These are phyloP conservation scores for Diplosoma virens DNA, from an alignment of 23 tunicate genomes.

Conservation along the genomic window DNA sequence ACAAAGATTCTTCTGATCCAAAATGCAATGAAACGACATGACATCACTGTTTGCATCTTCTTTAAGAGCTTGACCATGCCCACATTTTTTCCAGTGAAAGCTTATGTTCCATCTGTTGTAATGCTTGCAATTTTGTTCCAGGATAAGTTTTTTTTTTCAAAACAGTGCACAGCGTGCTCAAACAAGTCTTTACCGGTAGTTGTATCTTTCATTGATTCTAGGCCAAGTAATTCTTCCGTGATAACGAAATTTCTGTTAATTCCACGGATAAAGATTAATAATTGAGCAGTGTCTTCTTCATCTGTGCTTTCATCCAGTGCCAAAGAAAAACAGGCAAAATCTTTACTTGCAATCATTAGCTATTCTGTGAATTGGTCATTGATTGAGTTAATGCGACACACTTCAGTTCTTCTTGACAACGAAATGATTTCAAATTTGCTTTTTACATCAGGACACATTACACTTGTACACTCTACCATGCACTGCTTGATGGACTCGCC, in stretches of 20 bases:
- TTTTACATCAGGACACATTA: too few species aligned
- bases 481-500: too few species aligned
- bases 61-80: neutral
- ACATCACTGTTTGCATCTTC: neutral
- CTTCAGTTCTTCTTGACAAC: too few species aligned
- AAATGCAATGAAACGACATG: constrained; percentile 3
- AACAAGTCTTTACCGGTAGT: too few species aligned
- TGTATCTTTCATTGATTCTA: too few species aligned
- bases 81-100: constrained; percentile 23
- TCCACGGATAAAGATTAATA: neutral
- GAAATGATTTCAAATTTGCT: too few species aligned
- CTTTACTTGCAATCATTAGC: too few species aligned
- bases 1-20: constrained; percentile 22
- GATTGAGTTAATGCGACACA: too few species aligned
- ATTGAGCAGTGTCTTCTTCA: neutral
- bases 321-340: too few species aligned
- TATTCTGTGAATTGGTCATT: too few species aligned
- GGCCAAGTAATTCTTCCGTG: constrained; percentile 21
- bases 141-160: neutral
- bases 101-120: neutral
- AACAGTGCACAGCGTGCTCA: neutral
- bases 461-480: too few species aligned
- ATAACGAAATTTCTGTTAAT: constrained; percentile 11
- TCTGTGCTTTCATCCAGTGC: constrained; percentile 42
- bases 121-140: constrained; percentile 1